phyloP scores from a whole-genome alignment of 2,888 invertebrate species.

The Drosophila pegasa region DNA sequence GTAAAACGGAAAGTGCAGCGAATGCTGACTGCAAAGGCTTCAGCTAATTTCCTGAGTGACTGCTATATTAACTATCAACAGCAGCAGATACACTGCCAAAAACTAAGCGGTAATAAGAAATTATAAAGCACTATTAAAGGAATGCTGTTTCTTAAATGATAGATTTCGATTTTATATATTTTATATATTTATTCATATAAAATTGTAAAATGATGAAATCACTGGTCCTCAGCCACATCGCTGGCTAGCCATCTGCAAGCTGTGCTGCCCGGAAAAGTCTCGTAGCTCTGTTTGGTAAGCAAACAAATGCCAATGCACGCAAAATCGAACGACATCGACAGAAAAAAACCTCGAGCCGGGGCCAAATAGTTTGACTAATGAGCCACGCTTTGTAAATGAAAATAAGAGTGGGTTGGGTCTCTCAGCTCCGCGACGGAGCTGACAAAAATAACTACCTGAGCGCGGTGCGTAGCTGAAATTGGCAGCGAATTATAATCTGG shows the following conservation, averaged over 20 bases:
- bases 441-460: conserved; percentile 31
- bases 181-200: too few species aligned
- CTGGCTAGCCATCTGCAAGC: too few species aligned
- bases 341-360: conserved; percentile 10
- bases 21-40: conserved; percentile 1
- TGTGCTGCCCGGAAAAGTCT: neutral
- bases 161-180: too few species aligned
- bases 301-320: conserved; percentile 34
- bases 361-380: conserved; percentile 51
- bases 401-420: conserved; percentile 70
- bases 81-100: neutral
- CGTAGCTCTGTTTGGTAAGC: conserved; percentile 9
- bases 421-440: neutral
- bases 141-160: too few species aligned
- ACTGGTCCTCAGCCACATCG: neutral
- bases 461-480: conserved; percentile 52
- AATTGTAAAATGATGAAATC: too few species aligned
- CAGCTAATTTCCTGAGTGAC: conserved; percentile 4
- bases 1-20: conserved; percentile 23
- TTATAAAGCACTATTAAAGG: too few species aligned
- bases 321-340: neutral
- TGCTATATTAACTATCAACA: neutral
- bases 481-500: conserved; percentile 76
- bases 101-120: neutral
- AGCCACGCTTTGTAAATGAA: conserved; percentile 64